Conservation (phyloP, 2,888 invertebrate genomes). For the Neoaliturus tenellus region DNA sequence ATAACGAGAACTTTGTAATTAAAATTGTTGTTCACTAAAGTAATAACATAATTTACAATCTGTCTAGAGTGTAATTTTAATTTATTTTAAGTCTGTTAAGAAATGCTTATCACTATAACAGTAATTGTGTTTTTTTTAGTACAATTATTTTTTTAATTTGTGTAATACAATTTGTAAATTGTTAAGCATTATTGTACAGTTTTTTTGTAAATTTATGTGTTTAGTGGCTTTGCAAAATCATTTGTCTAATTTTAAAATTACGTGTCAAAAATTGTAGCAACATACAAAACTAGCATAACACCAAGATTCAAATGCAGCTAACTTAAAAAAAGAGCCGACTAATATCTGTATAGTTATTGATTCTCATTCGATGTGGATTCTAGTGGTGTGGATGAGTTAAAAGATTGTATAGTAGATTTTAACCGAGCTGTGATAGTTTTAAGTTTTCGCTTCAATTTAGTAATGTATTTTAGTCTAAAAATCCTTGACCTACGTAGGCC, state of each 20-base stretch:
- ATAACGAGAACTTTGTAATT: too few species aligned
- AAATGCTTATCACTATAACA: background rate
- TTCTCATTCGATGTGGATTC: background rate
- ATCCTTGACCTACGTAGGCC: slow-evolving; percentile 42
- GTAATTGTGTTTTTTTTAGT: background rate
- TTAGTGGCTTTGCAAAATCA: background rate
- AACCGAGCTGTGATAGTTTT: slow-evolving; percentile 52
- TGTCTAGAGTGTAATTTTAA: background rate
- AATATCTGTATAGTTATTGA: background rate
- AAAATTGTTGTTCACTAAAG: background rate
- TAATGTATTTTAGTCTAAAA: background rate
- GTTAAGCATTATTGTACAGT: slow-evolving; percentile 34
- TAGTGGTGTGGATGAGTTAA: slow-evolving; percentile 15
- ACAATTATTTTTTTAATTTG: slow-evolving; percentile 2
- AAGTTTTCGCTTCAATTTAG: slow-evolving; percentile 49
- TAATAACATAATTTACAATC: background rate
- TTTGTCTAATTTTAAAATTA: background rate
- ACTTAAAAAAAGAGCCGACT: slow-evolving; percentile 1
- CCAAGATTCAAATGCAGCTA: slow-evolving; percentile 26
- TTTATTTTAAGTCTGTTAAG: background rate
- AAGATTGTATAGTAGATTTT: slow-evolving; percentile 49
- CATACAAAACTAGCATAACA: slow-evolving; percentile 36
- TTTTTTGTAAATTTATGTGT: slow-evolving; percentile 31
- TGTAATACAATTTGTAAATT: background rate
- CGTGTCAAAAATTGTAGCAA: slow-evolving; percentile 18